phyloP scores from a whole-genome alignment of 2,113 vertebrate genomes.

The Coryphaenoides rupestris region DNA sequence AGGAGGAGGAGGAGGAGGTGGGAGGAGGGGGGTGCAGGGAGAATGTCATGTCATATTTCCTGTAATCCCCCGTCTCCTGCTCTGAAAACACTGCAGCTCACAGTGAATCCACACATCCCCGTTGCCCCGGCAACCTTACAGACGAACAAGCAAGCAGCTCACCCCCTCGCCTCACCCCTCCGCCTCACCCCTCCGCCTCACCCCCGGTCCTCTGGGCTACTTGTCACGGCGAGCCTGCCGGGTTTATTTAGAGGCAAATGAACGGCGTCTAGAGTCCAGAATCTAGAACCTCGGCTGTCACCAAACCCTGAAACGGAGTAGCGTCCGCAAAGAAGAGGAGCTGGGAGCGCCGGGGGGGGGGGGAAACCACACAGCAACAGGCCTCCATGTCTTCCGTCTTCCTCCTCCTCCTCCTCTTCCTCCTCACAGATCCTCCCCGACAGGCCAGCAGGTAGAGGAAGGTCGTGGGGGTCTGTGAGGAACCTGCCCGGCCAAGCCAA shows the following conservation, averaged over 20 bases:
- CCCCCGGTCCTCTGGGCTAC: constrained; percentile 67
- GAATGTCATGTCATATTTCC: constrained; percentile 80
- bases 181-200: constrained; percentile 40
- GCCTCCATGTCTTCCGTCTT: too few relatives aligned
- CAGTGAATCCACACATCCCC: constrained; percentile 54
- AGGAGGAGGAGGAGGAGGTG: constrained; percentile 19
- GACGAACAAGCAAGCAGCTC: constrained; percentile 69
- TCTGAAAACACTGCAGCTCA: constrained; percentile 69
- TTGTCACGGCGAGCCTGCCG: constrained; percentile 79
- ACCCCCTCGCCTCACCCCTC: constrained; percentile 66
- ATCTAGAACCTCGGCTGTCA: constrained; percentile 77
- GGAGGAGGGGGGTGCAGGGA: constrained; percentile 50
- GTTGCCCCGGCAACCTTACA: constrained; percentile 72
- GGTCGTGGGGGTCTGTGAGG: constrained; percentile 1
- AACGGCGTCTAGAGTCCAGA: constrained; percentile 82
- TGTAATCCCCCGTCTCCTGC: constrained; percentile 74
- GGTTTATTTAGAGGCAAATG: constrained; percentile 80
- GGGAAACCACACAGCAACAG: constrained; percentile 39
- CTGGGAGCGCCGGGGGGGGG: too few relatives aligned
- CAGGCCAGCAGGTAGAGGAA: constrained; percentile 8
- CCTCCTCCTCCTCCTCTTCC: not conserved
- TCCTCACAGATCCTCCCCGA: too few relatives aligned
- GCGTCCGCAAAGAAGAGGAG: constrained; percentile 48
- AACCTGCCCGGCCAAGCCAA: too few relatives aligned
- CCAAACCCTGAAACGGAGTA: constrained; percentile 52